Conservation (phyloP, 2,888 invertebrate genomes). For the Crossocerus cetratus region DNA sequence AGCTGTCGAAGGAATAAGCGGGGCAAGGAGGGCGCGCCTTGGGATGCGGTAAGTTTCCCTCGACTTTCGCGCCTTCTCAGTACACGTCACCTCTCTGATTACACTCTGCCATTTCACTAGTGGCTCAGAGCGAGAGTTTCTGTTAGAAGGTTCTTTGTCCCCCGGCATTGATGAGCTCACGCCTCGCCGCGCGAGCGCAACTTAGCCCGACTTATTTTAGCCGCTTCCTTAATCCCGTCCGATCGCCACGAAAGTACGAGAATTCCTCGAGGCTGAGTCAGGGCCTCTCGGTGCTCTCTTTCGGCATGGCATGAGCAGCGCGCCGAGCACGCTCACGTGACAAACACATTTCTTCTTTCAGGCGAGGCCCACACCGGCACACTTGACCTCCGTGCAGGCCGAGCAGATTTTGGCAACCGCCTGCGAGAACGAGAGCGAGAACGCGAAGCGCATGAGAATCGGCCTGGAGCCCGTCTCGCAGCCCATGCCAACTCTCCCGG, state of each 20-base stretch:
- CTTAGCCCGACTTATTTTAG: not conserved
- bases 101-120: not conserved
- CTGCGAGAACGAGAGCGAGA: constrained; percentile 98
- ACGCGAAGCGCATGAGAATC: constrained; percentile 97
- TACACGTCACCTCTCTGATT: not conserved
- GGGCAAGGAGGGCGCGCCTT: constrained; percentile 88
- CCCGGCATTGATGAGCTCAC: too few species aligned
- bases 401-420: constrained; percentile 97
- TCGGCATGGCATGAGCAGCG: constrained; percentile 40
- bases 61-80: not conserved
- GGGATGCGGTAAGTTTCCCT: constrained; percentile 88
- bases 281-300: constrained; percentile 40
- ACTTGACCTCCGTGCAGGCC: constrained; percentile 96
- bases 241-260: constrained; percentile 8
- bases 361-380: constrained; percentile 96
- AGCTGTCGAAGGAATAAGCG: constrained; percentile 96
- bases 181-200: not conserved
- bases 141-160: not conserved
- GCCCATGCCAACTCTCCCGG: constrained; percentile 88
- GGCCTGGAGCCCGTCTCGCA: constrained; percentile 96
- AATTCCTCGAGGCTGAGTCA: constrained; percentile 46
- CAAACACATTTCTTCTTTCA: constrained; percentile 73
- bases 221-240: not conserved
- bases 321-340: constrained; percentile 34
- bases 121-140: not conserved